These are phyloP conservation scores for Sebastes taczanowskii DNA, from an alignment of 2,797 vertebrate species.

Conservation along the genomic window DNA sequence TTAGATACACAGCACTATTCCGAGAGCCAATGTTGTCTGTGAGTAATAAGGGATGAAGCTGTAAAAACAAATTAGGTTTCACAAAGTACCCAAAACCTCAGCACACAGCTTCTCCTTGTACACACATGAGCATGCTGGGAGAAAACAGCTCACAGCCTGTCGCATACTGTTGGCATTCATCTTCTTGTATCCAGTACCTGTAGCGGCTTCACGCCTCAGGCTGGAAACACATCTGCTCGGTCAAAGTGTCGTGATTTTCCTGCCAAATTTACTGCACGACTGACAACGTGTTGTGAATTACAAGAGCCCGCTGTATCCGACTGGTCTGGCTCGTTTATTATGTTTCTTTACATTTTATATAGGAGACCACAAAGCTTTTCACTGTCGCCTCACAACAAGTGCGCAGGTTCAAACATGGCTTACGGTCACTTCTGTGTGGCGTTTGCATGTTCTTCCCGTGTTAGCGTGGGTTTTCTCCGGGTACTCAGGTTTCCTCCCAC, in stretches of 20 bases:
- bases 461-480: no score
- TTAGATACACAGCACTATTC: background rate
- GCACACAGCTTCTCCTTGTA: background rate
- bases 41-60: background rate
- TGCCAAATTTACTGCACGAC: background rate
- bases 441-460: no score
- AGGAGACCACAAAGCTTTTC: no score
- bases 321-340: no score
- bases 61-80: background rate
- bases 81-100: background rate
- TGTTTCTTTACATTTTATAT: no score
- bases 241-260: background rate
- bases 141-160: background rate
- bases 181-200: background rate
- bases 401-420: accelerated
- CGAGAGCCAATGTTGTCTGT: background rate
- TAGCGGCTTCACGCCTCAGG: background rate
- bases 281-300: background rate
- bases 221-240: background rate
- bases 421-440: no score
- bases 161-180: background rate
- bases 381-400: no score
- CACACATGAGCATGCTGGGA: background rate
- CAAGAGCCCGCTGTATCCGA: no score
- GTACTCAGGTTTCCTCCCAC: no score